Conservation (phyloP, 2,113 vertebrate species). For the Macheiramphus alcinus region DNA sequence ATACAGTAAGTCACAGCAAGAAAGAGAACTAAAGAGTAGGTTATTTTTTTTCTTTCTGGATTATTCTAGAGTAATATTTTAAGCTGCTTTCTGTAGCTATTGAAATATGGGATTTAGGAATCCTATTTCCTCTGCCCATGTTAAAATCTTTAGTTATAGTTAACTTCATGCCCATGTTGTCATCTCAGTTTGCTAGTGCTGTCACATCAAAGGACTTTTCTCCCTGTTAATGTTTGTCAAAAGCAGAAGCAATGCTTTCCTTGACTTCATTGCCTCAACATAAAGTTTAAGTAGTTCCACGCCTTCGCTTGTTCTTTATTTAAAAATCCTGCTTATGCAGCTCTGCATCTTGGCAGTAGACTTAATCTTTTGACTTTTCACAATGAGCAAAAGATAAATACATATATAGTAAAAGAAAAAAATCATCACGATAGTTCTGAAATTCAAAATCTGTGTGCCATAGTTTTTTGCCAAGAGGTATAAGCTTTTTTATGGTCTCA, state of each 20-base stretch:
- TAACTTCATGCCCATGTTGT: not conserved
- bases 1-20: not conserved
- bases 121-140: not conserved
- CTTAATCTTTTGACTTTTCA: not conserved
- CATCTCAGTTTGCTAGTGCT: not conserved
- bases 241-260: not conserved
- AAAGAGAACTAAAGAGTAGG: not conserved
- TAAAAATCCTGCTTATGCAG: not conserved
- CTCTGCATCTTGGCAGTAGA: not conserved
- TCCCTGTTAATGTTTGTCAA: not conserved
- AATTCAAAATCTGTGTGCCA: not conserved
- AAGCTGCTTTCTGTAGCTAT: not conserved
- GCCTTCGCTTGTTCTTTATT: not conserved
- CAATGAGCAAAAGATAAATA: not conserved
- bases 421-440: not conserved
- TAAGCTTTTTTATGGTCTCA: not conserved
- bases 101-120: not conserved
- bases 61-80: not conserved
- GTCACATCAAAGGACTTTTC: not conserved
- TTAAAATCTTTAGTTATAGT: not conserved
- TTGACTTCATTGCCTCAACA: not conserved
- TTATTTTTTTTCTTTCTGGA: not conserved
- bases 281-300: not conserved
- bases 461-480: not conserved
- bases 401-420: not conserved